Evolutionary conservation across 2,888 invertebrate genomes (phyloP).

Genomic region (Pollenia griseotomentosa): DNA sequence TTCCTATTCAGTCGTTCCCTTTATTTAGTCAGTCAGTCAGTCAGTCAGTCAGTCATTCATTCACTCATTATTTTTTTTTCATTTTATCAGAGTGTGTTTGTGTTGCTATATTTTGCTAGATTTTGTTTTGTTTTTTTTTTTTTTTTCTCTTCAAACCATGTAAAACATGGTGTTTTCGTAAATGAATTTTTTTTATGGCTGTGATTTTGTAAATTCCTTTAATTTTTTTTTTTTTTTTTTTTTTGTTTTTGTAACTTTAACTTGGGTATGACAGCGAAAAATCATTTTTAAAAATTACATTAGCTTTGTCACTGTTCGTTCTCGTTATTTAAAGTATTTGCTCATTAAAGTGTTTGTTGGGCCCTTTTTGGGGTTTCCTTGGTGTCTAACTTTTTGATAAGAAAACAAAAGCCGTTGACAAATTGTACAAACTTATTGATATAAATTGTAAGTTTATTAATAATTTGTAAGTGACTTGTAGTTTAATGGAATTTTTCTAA

Average conservation of each 20-base stretch:
- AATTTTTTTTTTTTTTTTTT: not conserved
- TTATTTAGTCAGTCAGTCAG: too few species aligned
- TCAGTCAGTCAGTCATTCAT: constrained; percentile 5
- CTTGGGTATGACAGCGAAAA: constrained; percentile 32
- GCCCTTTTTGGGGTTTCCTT: constrained; percentile 9
- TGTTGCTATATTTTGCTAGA: not conserved
- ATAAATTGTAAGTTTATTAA: constrained; percentile 60
- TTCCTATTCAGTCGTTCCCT: not conserved
- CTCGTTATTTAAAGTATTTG: constrained; percentile 37
- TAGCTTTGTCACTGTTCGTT: constrained; percentile 41
- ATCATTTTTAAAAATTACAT: constrained; percentile 51
- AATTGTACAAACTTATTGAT: constrained; percentile 56
- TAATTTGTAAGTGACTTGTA: constrained; percentile 61
- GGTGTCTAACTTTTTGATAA: constrained; percentile 14
- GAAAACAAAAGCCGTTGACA: constrained; percentile 44
- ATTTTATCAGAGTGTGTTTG: constrained; percentile 19
- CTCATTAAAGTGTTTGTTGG: constrained; percentile 25
- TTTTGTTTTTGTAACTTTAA: not conserved
- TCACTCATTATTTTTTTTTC: constrained; percentile 36
- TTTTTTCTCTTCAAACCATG: constrained; percentile 15
- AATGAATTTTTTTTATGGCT: constrained; percentile 39
- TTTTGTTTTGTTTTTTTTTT: not conserved
- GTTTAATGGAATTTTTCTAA: constrained; percentile 30
- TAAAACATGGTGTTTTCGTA: constrained; percentile 63
- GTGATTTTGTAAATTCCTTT: constrained; percentile 46